Evolutionary conservation across 2,888 invertebrate genomes (phyloP), one percentile per base, ranked within the genome.

Genomic region (Nasonia oneida): DNA sequence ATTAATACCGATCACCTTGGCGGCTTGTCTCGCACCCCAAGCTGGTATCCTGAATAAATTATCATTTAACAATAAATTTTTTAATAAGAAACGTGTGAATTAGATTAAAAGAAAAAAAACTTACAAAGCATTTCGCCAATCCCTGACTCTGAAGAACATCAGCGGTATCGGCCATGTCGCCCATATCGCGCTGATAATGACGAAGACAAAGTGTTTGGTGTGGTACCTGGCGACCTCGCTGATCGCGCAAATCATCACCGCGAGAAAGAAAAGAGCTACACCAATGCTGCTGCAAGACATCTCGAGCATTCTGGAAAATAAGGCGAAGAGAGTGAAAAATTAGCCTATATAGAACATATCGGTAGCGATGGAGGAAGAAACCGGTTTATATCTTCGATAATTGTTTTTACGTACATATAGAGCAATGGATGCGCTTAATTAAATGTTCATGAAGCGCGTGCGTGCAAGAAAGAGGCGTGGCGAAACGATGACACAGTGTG

Each of bases 61-160:
- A 70, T 15, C 37, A 18, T 33, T 89, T n/a, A n/a, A 12, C 2
- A 47, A 37, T 4, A 4, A 12, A 47, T 42, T 42, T 42, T 42
- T 42, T 42, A 10, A 42, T 8, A 29, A 29, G 29, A 29, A 29
- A 29, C 29, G 29, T 42, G 12, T 42, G 12, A 47, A 47, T 0
- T 47, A 47, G 74, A 37, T 87, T 33, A 78, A 77, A 42, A 14
- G 8, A 1, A 84, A 14, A 14, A 1, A 84, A 85, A 95, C 97
- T 97, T 94, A 97, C 97, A 97, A 92, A 23, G 96, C 97, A 94
- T 97, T 97, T 91, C 94, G 95, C 89, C 96, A 96, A 92, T 96
- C 95, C 88, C 95, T 95, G 2, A 97, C 97, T 88, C 95, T 95
- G 33, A 96, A 91, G 86, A 97, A 93, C 96, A 97, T 97, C 71